Evolutionary conservation across 2,113 vertebrate species (phyloP).

Genomic region (Poeciliopsis occidentalis): DNA sequence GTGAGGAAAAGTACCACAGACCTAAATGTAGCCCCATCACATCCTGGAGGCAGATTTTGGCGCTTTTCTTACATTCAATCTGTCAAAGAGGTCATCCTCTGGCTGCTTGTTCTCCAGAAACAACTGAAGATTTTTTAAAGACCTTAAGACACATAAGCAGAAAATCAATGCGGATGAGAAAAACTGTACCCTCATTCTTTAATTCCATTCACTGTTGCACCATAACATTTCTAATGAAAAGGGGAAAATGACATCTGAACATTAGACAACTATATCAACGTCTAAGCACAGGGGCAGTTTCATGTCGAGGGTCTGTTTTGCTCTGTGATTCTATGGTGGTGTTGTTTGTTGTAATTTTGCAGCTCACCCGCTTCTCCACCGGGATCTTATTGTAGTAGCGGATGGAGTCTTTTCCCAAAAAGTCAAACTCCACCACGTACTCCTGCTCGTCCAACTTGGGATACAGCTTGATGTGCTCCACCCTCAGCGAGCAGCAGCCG

Average conservation of each 20-base stretch:
- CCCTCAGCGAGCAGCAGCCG: slow-evolving; percentile 93
- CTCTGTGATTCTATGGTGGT: no score
- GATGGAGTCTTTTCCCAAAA: slow-evolving; percentile 96
- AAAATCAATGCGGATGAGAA: neutral
- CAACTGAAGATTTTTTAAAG: slow-evolving; percentile 96
- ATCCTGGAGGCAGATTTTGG: neutral
- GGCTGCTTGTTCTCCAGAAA: slow-evolving; percentile 98
- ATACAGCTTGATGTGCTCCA: slow-evolving; percentile 94
- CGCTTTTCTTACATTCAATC: slow-evolving; percentile 89
- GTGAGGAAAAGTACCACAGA: neutral
- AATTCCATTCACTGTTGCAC: neutral
- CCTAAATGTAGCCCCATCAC: neutral
- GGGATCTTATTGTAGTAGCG: slow-evolving; percentile 98
- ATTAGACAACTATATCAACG: neutral
- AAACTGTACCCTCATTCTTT: neutral
- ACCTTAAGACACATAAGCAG: slow-evolving; percentile 78
- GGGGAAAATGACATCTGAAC: slow-evolving; percentile 14
- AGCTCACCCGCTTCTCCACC: slow-evolving; percentile 94
- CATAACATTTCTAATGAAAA: slow-evolving; percentile 34
- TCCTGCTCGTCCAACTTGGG: slow-evolving; percentile 92
- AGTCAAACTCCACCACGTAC: slow-evolving; percentile 96
- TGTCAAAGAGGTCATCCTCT: slow-evolving; percentile 95
- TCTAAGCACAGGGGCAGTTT: neutral
- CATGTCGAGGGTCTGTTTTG: neutral
- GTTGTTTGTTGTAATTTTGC: neutral